Conservation (phyloP, 53 echinoderm and acorn worm genomes). For the Stichopus horrens region DNA sequence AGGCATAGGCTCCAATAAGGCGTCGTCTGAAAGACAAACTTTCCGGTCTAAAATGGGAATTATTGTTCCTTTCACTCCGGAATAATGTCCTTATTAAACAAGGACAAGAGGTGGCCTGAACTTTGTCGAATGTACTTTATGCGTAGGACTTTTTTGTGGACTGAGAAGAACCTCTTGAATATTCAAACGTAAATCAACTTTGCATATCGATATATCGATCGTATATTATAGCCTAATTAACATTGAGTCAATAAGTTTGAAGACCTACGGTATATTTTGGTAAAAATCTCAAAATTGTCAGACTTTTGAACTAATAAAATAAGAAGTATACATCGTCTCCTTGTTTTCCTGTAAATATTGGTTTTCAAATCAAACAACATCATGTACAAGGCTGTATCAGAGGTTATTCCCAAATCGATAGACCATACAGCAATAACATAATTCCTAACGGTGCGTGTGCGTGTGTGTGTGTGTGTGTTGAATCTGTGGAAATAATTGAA, state of each 20-base stretch:
- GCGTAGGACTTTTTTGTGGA: background rate
- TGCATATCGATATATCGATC: too few species aligned
- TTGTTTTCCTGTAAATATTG: background rate
- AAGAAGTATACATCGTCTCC: background rate
- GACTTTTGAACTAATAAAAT: background rate
- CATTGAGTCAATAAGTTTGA: too few species aligned
- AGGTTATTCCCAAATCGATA: background rate
- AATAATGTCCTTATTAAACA: slow-evolving; percentile 53
- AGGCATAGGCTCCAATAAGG: slow-evolving; percentile 51
- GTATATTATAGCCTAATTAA: too few species aligned
- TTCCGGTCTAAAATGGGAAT: slow-evolving; percentile 51
- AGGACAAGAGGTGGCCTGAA: slow-evolving; percentile 47
- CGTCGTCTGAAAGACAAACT: slow-evolving; percentile 44
- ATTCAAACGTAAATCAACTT: background rate
- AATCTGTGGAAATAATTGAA: too few species aligned
- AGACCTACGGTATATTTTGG: too few species aligned
- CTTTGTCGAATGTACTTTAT: slow-evolving; percentile 34
- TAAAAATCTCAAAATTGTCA: too few species aligned
- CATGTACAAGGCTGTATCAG: background rate
- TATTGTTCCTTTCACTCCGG: slow-evolving; percentile 48
- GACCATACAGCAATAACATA: background rate
- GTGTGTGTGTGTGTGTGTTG: too few species aligned
- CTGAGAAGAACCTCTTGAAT: background rate
- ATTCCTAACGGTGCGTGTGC: too few species aligned
- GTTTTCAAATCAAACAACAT: background rate